phyloP scores from a whole-genome alignment of 2,797 vertebrate genomes.

The Pyrocephalus nanus region DNA sequence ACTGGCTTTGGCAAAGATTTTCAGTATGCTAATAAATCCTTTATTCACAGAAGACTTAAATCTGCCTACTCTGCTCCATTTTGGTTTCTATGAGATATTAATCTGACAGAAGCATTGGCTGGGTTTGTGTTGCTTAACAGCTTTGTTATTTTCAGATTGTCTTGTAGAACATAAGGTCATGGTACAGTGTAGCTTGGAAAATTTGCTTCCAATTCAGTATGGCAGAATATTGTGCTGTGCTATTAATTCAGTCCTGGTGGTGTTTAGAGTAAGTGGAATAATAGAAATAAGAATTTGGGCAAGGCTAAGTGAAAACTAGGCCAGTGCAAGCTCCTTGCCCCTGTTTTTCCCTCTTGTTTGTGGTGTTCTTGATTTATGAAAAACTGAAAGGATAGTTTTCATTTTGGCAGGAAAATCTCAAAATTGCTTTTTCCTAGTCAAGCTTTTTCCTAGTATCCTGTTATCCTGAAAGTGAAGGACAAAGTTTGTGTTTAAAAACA shows the following conservation, averaged over 20 bases:
- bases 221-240: conserved; percentile 1
- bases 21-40: conserved; percentile 69
- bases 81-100: conserved; percentile 65
- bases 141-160: conserved; percentile 67
- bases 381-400: conserved; percentile 15
- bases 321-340: not conserved
- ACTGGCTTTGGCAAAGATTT: conserved; percentile 60
- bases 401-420: conserved; percentile 19
- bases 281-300: conserved; percentile 29
- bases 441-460: conserved; percentile 33
- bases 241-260: conserved; percentile 33
- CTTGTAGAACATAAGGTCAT: conserved; percentile 64
- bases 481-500: conserved; percentile 29
- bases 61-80: conserved; percentile 67
- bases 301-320: not conserved
- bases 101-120: conserved; percentile 64
- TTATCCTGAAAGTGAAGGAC: not conserved
- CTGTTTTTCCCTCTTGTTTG: conserved; percentile 42
- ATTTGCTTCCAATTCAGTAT: conserved; percentile 30
- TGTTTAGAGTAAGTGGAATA: conserved; percentile 38
- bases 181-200: conserved; percentile 27
- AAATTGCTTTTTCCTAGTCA: conserved; percentile 18
- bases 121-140: conserved; percentile 40
- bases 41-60: conserved; percentile 67
- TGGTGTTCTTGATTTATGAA: conserved; percentile 6